Evolutionary conservation across 2,113 vertebrate species (phyloP).

Genomic region (Chionodraco myersi): DNA sequence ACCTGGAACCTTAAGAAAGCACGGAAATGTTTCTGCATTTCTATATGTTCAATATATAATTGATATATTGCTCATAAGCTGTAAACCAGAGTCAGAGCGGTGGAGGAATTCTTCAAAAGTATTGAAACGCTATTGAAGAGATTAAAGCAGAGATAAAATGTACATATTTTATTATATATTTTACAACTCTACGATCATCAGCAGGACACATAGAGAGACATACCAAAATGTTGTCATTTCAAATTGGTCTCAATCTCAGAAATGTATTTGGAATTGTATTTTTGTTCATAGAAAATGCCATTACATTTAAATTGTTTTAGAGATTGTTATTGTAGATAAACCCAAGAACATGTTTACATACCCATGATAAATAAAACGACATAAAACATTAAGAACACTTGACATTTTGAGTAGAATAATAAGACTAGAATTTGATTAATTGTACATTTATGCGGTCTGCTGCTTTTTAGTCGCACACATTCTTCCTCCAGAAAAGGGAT

Average conservation of each 20-base stretch:
- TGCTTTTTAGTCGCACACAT: not conserved
- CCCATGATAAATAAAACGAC: not conserved
- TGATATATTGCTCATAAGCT: not conserved
- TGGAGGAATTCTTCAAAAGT: too few species aligned
- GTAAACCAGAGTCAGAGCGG: too few species aligned
- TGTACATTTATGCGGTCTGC: not conserved
- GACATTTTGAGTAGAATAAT: not conserved
- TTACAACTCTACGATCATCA: too few species aligned
- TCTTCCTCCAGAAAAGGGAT: not conserved
- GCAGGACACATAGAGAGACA: too few species aligned
- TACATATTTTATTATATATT: too few species aligned
- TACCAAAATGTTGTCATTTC: too few species aligned
- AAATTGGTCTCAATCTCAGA: too few species aligned
- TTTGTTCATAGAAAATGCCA: not conserved
- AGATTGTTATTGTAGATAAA: not conserved
- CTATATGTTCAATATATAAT: not conserved
- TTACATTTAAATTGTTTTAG: not conserved
- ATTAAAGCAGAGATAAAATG: too few species aligned
- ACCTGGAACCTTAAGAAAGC: constrained; percentile 11
- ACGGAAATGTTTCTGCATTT: not conserved
- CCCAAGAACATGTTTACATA: not conserved
- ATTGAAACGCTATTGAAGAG: too few species aligned
- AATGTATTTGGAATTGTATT: too few species aligned
- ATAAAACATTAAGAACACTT: not conserved
- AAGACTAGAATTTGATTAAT: not conserved